Evolutionary conservation across 2,797 vertebrate species (phyloP).

Genomic region (Hybognathus amarus): DNA sequence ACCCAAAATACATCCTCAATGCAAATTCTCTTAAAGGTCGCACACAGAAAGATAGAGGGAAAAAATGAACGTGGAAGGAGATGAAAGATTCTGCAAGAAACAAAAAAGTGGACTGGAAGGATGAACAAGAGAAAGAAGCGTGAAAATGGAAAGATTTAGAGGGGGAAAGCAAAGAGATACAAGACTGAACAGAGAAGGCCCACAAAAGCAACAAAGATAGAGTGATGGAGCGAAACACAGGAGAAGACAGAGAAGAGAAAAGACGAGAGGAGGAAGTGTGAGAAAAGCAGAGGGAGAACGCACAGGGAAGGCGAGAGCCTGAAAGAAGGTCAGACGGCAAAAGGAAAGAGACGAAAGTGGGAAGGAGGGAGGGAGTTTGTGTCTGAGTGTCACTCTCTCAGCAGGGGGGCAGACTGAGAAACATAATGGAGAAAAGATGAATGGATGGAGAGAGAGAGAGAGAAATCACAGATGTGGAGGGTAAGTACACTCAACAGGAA

Average conservation of each 20-base stretch:
- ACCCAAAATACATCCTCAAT: constrained; percentile 79
- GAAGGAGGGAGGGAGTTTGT: constrained; percentile 67
- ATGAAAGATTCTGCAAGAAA: constrained; percentile 52
- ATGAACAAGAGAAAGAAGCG: constrained; percentile 28
- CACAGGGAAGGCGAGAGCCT: constrained; percentile 67
- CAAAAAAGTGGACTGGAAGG: constrained; percentile 35
- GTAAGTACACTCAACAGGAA: background rate
- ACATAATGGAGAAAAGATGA: constrained; percentile 16
- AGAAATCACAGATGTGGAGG: constrained; percentile 26
- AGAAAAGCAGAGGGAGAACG: constrained; percentile 64
- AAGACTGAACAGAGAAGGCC: constrained; percentile 49
- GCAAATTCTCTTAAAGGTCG: constrained; percentile 83
- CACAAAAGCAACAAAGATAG: constrained; percentile 61
- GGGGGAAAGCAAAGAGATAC: constrained; percentile 43
- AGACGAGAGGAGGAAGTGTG: constrained; percentile 67
- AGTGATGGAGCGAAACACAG: constrained; percentile 76
- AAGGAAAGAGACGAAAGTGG: constrained; percentile 53
- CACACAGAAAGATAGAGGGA: constrained; percentile 63
- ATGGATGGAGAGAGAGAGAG: constrained; percentile 30
- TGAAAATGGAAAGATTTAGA: constrained; percentile 61
- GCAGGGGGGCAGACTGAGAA: constrained; percentile 62
- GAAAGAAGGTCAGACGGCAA: constrained; percentile 77
- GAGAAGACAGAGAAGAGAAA: constrained; percentile 69
- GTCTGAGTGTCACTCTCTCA: constrained; percentile 75
- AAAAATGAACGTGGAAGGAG: constrained; percentile 49